These are phyloP conservation scores for Crossaster papposus DNA, from an alignment of 53 echinoderm and acorn worm genomes.

Conservation along the genomic window DNA sequence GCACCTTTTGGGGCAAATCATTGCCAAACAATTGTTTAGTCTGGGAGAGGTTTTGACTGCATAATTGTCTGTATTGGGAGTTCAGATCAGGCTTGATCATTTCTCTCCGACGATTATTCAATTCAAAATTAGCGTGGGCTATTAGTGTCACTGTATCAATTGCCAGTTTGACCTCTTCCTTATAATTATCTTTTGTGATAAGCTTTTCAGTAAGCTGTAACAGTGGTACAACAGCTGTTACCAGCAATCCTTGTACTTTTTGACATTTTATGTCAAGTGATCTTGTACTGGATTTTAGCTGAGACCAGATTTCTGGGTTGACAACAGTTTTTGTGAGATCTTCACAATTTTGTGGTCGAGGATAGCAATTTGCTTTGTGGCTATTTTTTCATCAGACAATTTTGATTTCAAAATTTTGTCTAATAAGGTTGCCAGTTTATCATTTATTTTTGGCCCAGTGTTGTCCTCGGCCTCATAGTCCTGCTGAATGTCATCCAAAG, in stretches of 20 bases:
- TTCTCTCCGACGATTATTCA: slow-evolving; percentile 22
- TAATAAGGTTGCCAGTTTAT: no score
- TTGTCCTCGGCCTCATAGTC: no score
- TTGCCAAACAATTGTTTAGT: slow-evolving; percentile 3
- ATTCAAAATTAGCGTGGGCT: no score
- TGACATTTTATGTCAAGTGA: slow-evolving; percentile 23
- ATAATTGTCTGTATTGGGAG: slow-evolving; percentile 13
- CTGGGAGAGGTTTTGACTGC: not conserved
- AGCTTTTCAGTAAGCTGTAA: slow-evolving; percentile 11
- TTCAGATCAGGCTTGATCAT: slow-evolving; percentile 12
- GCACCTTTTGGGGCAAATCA: slow-evolving; percentile 28
- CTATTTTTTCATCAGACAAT: slow-evolving; percentile 9
- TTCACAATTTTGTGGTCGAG: slow-evolving; percentile 14
- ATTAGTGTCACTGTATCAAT: slow-evolving; percentile 3
- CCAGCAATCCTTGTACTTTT: slow-evolving; percentile 12
- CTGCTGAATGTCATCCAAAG: no score
- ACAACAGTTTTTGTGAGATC: slow-evolving; percentile 15
- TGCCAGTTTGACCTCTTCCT: slow-evolving; percentile 19
- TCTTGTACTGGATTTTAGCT: not conserved
- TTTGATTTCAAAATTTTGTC: no score
- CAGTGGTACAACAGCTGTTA: not conserved
- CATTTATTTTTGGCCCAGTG: no score
- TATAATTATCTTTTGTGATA: slow-evolving; percentile 2
- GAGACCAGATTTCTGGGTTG: slow-evolving; percentile 19
- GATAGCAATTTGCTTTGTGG: slow-evolving; percentile 1